Evolutionary conservation across 2,113 vertebrate genomes (phyloP).

Genomic region (Ailuropoda melanoleuca): DNA sequence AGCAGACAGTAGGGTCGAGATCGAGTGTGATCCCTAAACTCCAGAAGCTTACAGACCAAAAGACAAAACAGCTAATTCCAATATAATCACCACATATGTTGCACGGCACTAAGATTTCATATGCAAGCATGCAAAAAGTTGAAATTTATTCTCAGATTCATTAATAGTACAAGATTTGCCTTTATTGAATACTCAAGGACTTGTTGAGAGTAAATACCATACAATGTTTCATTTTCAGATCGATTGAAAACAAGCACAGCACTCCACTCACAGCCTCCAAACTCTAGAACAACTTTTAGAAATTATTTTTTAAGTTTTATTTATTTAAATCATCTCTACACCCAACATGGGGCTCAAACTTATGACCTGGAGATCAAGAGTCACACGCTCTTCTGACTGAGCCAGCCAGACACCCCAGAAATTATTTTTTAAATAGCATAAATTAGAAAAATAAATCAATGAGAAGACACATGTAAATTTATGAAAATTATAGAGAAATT

Average conservation of each 20-base stretch:
- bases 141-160: not conserved
- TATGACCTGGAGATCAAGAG: not conserved
- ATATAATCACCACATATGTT: not conserved
- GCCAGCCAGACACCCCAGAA: not conserved
- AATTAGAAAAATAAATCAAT: not conserved
- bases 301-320: not conserved
- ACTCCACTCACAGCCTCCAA: not conserved
- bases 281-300: not conserved
- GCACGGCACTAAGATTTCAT: not conserved
- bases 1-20: not conserved
- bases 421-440: not conserved
- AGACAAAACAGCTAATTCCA: not conserved
- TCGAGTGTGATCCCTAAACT: not conserved
- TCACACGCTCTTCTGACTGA: not conserved
- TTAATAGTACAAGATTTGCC: not conserved
- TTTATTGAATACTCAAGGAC: not conserved
- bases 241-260: not conserved
- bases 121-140: not conserved
- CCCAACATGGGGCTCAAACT: not conserved
- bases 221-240: not conserved
- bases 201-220: not conserved
- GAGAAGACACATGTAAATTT: not conserved
- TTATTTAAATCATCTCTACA: not conserved
- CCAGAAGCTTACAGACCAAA: not conserved
- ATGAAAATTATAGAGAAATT: not conserved